Base-by-base conservation (phyloP, 2,888 invertebrate genomes). In the Xiphydria camelus region DNA sequence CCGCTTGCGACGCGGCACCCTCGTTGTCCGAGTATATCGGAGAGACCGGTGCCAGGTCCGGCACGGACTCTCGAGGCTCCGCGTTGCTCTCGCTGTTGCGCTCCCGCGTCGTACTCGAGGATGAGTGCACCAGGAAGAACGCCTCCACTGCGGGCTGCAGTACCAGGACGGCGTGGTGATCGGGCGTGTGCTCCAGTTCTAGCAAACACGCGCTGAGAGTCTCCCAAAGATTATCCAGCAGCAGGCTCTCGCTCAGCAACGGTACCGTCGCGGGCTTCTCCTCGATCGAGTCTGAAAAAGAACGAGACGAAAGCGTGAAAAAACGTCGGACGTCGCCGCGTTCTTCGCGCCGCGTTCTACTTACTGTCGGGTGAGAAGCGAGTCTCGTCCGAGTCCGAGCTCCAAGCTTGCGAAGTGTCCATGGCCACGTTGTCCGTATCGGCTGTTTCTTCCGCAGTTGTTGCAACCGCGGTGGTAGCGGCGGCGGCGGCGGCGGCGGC, bases 111-210 rank as follows among this genome's bases (percentile, higher is more conserved):
- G 72, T 68, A 72, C 81, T 78, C 51, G 81, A 75, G 57, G 86
- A 86, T 12, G 91, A 89, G 69, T 93, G 91, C 2, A 92, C 90
- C 41, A 93, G 77, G 80, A 94, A 94, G 78, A 94, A 94, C 7
- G 92, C 91, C 76, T 94, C 93, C 2, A 94, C 92, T 4, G 91
- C 88, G 18, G 92, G 90, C 76, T 86, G 91, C 43, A 93, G 77
- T 18, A 92, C 89, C 21, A 92, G 81, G 14, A 92, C 92, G 29
- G 91, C 91, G 77, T 92, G 90, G 66, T 89, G 89, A 76, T 93
- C 92, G 18, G 89, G 88, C 19, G 91, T 90, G 64, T 88, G 84
- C 56, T 90, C 89, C 46, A 93, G 76, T 66, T 89, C 88, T 17
- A 84, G 77, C 54, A 94, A 80, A 70, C 91, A 92, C 47, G 84